Evolutionary conservation across 2,888 invertebrate genomes (phyloP), one percentile per base, ranked within the genome.

Genomic region (Silvanus unidentatus): DNA sequence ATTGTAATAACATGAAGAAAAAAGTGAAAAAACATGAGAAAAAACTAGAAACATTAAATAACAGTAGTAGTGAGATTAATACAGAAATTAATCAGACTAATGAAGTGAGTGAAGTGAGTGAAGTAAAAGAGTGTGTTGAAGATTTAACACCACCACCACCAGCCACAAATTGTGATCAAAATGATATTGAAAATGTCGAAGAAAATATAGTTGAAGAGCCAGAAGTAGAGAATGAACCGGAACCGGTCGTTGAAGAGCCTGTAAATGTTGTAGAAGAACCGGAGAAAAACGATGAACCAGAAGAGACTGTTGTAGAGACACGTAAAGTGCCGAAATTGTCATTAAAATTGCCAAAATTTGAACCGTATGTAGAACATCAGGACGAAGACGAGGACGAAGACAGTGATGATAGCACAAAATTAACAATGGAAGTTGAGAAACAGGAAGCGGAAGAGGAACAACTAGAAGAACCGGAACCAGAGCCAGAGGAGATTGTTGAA

Each of bases 311-410:
- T 8, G 54, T 63, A 41, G 68, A 70, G 43, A 68, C 67, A 9
- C 58, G 71, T 30, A 79, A 78, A 69, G 64, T 82, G 52, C 84
- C 82, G 56, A 85, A 85, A 69, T 72, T 85, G 43, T 85, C 83
- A 53, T 73, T 85, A 15, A 79, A 83, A 66, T 77, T 72, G 32
- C 66, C 69, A 15, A 69, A 71, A 55, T 55, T 57, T 12, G 62
- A 61, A 8, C 45, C 61, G 37, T 55, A 63, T 57, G 68, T 54
- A 67, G 63, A n/a, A n/a, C n/a, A n/a, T n/a, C n/a, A n/a, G n/a
- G n/a, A n/a, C n/a, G 38, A 72, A 65, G 46, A 50, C 29, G 60
- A 62, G 35, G 59, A 64, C 16, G 57, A 55, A 15, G 56, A 57
- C 4, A 80, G 78, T 70, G 80, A 80, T 64, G 73, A 73, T 43